Conservation (phyloP, 2,888 invertebrate genomes). For the Reticulitermes lucifugus region DNA sequence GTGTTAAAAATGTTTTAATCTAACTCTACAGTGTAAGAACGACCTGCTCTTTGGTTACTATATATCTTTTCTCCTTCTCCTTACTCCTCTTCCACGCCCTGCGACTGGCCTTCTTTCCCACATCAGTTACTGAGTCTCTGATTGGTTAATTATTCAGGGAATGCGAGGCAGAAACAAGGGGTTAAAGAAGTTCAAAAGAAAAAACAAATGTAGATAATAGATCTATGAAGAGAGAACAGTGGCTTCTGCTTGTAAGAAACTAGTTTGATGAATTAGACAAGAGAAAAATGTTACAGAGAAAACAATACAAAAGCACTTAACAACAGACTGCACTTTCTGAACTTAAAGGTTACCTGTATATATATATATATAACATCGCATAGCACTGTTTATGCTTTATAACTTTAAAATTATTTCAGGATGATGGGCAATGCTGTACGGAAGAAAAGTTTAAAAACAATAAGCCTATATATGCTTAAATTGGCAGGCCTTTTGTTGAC, state of each 20-base stretch:
- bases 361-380: too few relatives aligned
- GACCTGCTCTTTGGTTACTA: not conserved
- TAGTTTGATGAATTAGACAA: not conserved
- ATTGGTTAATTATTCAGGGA: constrained; percentile 43
- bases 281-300: too few relatives aligned
- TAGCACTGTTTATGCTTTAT: too few relatives aligned
- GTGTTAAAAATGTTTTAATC: too few relatives aligned
- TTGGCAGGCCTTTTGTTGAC: too few relatives aligned
- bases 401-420: too few relatives aligned
- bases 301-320: too few relatives aligned
- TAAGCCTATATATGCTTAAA: too few relatives aligned
- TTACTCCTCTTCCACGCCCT: not conserved
- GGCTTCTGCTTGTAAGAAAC: not conserved
- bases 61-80: constrained; percentile 34
- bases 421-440: too few relatives aligned
- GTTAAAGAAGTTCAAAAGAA: constrained; percentile 2
- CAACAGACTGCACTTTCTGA: too few relatives aligned
- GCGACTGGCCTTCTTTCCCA: constrained; percentile 25
- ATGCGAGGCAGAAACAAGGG: constrained; percentile 6
- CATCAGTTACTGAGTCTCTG: constrained; percentile 41
- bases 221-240: not conserved
- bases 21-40: not conserved
- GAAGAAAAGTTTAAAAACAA: too few relatives aligned
- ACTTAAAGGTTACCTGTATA: too few relatives aligned
- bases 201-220: not conserved